Evolutionary conservation across 1,140 invertebrate species (phyloP).

Genomic region (Pogonognathellus flavescens): DNA sequence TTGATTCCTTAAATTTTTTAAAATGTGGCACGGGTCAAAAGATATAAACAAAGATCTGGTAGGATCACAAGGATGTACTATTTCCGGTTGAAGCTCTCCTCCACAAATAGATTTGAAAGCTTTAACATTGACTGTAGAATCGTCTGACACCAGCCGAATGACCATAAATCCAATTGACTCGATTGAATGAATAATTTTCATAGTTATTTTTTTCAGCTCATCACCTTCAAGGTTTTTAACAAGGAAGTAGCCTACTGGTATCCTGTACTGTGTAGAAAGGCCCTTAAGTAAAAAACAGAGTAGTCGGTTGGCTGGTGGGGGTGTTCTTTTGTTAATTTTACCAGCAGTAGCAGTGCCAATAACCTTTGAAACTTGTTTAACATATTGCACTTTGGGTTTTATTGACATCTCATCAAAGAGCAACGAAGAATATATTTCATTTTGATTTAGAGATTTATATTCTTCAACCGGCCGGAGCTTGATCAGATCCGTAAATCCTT

Average conservation of each 20-base stretch:
- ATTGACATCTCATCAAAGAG: too few species aligned
- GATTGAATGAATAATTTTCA: background rate
- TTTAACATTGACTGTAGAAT: background rate
- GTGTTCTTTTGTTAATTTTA: too few species aligned
- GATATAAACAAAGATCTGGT: background rate
- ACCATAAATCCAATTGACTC: background rate
- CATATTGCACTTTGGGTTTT: too few species aligned
- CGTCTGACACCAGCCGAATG: background rate
- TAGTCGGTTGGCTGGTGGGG: too few species aligned
- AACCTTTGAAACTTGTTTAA: too few species aligned
- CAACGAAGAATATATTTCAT: too few species aligned
- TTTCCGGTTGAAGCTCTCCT: background rate
- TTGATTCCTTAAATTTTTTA: background rate
- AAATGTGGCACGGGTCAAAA: background rate
- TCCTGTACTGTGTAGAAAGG: background rate
- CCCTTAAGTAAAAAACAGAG: background rate
- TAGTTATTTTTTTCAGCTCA: background rate
- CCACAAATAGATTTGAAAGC: background rate
- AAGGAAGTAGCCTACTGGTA: background rate
- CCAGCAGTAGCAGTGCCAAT: too few species aligned
- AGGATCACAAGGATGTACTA: background rate
- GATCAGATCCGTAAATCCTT: too few species aligned
- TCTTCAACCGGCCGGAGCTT: too few species aligned
- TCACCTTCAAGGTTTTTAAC: background rate
- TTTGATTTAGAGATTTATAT: too few species aligned